Conservation (phyloP, 2,888 invertebrate species). For the Sphinx pinastri region DNA sequence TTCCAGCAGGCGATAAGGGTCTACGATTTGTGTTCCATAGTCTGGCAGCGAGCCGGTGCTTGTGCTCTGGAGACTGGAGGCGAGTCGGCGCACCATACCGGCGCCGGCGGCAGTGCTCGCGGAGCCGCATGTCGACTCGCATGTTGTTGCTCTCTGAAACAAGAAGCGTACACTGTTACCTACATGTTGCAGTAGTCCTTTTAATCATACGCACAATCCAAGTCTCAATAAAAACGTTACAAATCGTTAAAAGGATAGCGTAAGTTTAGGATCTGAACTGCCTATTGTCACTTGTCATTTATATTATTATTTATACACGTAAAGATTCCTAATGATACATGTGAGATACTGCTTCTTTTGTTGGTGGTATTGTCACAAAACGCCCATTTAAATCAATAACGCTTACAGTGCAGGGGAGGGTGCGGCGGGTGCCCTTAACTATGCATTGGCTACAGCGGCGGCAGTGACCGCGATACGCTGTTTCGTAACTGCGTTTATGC, state of each 20-base stretch:
- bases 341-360: neutral
- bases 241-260: too few relatives aligned
- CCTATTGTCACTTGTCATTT: too few relatives aligned
- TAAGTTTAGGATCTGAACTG: too few relatives aligned
- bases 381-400: slow-evolving; percentile 7
- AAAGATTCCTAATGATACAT: neutral
- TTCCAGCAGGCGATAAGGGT: slow-evolving; percentile 93
- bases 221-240: too few relatives aligned
- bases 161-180: slow-evolving; percentile 29
- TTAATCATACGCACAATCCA: neutral
- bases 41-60: slow-evolving; percentile 92
- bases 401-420: slow-evolving; percentile 52
- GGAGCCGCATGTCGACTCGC: slow-evolving; percentile 70
- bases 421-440: slow-evolving; percentile 69
- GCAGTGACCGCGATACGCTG: slow-evolving; percentile 80
- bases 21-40: slow-evolving; percentile 87
- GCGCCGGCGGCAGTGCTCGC: slow-evolving; percentile 59
- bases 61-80: slow-evolving; percentile 90
- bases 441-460: slow-evolving; percentile 59
- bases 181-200: neutral
- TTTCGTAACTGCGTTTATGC: slow-evolving; percentile 78
- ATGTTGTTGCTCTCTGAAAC: slow-evolving; percentile 75
- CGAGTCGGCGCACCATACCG: slow-evolving; percentile 73
- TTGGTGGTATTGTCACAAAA: neutral
- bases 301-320: neutral